Conservation (phyloP, 2,113 vertebrate genomes). For the Ptyas mucosa region DNA sequence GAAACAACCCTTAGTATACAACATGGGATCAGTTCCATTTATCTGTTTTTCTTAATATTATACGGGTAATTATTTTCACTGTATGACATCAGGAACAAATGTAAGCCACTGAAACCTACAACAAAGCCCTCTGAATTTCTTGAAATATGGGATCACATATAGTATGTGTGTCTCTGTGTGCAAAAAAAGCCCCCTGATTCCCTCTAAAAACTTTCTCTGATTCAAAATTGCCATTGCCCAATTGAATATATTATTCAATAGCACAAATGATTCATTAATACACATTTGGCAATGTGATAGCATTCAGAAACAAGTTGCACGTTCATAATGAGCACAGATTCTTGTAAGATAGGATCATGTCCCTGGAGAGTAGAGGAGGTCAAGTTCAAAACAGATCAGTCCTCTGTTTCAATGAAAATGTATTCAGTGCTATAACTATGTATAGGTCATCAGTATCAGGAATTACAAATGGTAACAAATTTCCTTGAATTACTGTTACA, state of each 20-base stretch:
- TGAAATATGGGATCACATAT: neutral
- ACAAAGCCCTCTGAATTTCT: neutral
- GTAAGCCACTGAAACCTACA: neutral
- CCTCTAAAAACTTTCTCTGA: neutral
- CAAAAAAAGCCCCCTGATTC: neutral
- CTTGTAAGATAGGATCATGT: slow-evolving; percentile 42
- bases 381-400: slow-evolving; percentile 25
- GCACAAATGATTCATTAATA: slow-evolving; percentile 40
- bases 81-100: neutral
- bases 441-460: slow-evolving; percentile 6
- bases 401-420: slow-evolving; percentile 31
- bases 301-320: slow-evolving; percentile 59
- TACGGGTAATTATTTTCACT: neutral
- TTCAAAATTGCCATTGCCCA: slow-evolving; percentile 34
- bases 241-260: slow-evolving; percentile 48
- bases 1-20: neutral
- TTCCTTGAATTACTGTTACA: neutral
- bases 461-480: slow-evolving; percentile 16
- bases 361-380: slow-evolving; percentile 12
- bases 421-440: neutral
- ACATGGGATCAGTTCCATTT: neutral
- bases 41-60: neutral
- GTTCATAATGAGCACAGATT: slow-evolving; percentile 52
- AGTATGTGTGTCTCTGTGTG: neutral
- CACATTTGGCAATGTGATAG: slow-evolving; percentile 61